Percentiles rank a stretch among this genome's conserved stretches.
Evolutionary conservation across 2,888 invertebrate genomes (phyloP).

Genomic region (Lutraria lutraria): DNA sequence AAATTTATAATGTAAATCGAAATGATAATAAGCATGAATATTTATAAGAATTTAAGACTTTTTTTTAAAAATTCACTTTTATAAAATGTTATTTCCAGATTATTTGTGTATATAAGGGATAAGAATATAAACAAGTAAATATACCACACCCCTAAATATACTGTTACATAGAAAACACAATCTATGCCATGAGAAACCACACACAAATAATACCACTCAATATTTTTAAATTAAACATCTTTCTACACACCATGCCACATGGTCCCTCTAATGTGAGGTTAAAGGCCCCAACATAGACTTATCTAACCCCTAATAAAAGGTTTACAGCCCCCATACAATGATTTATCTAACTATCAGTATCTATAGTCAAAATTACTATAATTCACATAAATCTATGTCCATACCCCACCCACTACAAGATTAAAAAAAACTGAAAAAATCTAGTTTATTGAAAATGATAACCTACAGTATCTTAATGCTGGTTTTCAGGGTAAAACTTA

Average conservation of each 20-base stretch:
- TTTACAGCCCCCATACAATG: neutral
- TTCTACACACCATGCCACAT: conserved; percentile 1
- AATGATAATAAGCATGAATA: no score
- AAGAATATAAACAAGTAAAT: conserved; percentile 14
- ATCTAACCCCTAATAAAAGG: neutral
- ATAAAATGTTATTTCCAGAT: neutral
- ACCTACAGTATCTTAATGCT: no score
- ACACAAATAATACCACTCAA: conserved; percentile 12
- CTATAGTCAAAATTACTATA: neutral
- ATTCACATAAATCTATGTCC: neutral
- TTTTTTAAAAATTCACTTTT: neutral
- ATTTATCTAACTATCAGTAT: neutral
- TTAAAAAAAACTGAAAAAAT: neutral
- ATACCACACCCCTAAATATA: neutral
- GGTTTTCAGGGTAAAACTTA: no score
- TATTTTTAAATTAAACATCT: neutral
- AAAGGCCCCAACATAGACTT: neutral
- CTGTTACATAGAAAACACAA: conserved; percentile 1
- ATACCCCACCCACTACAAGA: conserved; percentile 4
- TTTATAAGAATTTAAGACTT: neutral
- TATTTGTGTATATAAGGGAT: neutral
- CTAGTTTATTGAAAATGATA: no score
- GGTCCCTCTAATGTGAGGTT: neutral
- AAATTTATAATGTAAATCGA: no score
- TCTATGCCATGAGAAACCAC: neutral